A percentile compares a stretch with the other conserved stretches of the same genome.
Conservation (phyloP, 1,140 invertebrate genomes). For the Trichonephila clavipes region DNA sequence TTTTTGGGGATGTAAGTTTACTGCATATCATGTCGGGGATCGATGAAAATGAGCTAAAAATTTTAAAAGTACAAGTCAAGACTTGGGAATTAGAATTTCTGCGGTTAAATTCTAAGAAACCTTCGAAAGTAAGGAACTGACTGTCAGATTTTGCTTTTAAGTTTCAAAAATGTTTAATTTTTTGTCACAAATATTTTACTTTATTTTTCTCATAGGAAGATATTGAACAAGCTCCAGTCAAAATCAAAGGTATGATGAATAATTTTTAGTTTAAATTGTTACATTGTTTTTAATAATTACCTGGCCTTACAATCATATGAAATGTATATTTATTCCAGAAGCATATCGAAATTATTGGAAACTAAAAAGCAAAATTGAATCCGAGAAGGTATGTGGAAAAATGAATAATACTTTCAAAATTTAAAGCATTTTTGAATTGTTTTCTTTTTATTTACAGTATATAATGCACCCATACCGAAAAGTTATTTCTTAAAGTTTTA, state of each 20-base stretch:
- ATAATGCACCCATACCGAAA: too few species aligned
- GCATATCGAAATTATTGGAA: slow-evolving; percentile 65
- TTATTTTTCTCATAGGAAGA: slow-evolving; percentile 51
- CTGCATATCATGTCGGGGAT: not conserved
- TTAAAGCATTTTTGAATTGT: too few species aligned
- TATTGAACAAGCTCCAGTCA: not conserved
- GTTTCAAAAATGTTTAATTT: not conserved
- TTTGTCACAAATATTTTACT: too few species aligned
- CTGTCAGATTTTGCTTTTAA: not conserved
- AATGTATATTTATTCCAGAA: slow-evolving; percentile 29
- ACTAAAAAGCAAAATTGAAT: slow-evolving; percentile 32
- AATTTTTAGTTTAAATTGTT: too few species aligned
- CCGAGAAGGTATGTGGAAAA: not conserved
- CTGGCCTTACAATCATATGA: too few species aligned
- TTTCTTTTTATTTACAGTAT: too few species aligned
- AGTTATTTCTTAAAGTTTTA: too few species aligned
- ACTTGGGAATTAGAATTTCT: slow-evolving; percentile 56
- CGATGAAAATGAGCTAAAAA: slow-evolving; percentile 29
- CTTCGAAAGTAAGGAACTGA: slow-evolving; percentile 3
- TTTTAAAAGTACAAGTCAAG: slow-evolving; percentile 54
- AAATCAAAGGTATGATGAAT: slow-evolving; percentile 65
- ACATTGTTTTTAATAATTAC: too few species aligned
- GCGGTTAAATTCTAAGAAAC: slow-evolving; percentile 44
- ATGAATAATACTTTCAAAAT: too few species aligned
- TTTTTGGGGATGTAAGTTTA: not conserved